These are phyloP conservation scores for Carposina sasakii DNA, from an alignment of 1,140 invertebrate species.

Conservation along the genomic window DNA sequence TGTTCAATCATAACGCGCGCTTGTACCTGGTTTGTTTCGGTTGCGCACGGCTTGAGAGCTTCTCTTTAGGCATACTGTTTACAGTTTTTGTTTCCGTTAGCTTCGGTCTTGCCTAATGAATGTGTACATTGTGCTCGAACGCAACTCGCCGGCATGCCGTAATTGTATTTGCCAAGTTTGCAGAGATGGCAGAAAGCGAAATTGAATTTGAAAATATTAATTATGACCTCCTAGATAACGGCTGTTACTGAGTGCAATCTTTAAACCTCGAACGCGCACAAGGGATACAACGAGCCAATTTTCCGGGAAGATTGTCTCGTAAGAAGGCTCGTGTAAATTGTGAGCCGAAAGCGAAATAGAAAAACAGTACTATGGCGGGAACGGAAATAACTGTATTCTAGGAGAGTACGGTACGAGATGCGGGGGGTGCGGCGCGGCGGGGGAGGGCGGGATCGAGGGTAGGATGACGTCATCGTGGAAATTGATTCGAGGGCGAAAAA, in stretches of 20 bases:
- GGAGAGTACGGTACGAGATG: constrained; percentile 25
- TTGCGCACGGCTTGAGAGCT: constrained; percentile 42
- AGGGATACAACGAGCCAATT: too few relatives aligned
- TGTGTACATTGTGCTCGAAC: too few relatives aligned
- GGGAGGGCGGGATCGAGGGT: constrained; percentile 14
- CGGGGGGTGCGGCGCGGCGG: constrained; percentile 23
- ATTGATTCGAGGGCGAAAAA: constrained; percentile 61
- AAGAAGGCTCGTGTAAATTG: too few relatives aligned
- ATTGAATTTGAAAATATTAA: too few relatives aligned
- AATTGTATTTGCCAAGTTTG: too few relatives aligned
- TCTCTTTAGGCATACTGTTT: constrained; percentile 33
- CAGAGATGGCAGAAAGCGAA: too few relatives aligned
- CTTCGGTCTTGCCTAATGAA: constrained; percentile 33
- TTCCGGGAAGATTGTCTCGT: too few relatives aligned
- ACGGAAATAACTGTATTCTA: constrained; percentile 46
- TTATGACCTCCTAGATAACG: too few relatives aligned
- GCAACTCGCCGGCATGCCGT: too few relatives aligned
- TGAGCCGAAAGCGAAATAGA: constrained; percentile 19
- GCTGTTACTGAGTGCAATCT: too few relatives aligned
- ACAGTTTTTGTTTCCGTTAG: constrained; percentile 34
- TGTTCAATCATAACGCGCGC: constrained; percentile 65
- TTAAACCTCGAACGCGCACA: too few relatives aligned
- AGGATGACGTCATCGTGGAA: constrained; percentile 45
- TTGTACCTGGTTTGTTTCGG: constrained; percentile 67
- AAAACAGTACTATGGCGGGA: constrained; percentile 29